Evolutionary conservation across 2,113 vertebrate species (phyloP).

Genomic region (Turdus rufiventris): DNA sequence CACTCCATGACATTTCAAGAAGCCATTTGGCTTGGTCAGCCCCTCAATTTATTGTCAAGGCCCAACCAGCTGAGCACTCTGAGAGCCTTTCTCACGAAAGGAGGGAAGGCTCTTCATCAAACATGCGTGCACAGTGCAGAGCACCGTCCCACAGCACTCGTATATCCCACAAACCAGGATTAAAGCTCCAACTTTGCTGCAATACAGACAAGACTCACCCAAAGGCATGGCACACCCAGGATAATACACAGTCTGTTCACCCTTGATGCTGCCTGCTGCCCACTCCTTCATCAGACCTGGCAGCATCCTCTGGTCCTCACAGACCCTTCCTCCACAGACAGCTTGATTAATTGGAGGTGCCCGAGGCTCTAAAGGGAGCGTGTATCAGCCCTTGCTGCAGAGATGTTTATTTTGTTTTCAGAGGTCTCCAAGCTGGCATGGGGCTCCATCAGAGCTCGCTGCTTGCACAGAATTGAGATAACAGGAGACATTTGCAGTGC

Average conservation of each 20-base stretch:
- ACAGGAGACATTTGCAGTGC: background rate
- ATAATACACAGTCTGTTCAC: background rate
- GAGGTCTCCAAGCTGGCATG: background rate
- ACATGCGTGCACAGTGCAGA: rapidly evolving
- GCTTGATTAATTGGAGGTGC: constrained; percentile 43
- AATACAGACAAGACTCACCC: background rate
- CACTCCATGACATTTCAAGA: background rate
- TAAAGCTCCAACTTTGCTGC: background rate
- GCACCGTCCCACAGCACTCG: background rate
- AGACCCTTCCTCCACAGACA: constrained; percentile 10
- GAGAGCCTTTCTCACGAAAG: background rate
- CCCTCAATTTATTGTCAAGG: background rate
- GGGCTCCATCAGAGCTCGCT: background rate
- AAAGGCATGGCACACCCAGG: background rate
- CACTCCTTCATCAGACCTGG: background rate
- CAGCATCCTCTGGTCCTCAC: background rate
- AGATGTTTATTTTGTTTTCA: constrained; percentile 55
- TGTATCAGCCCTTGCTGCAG: background rate
- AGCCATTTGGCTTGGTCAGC: background rate
- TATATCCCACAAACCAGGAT: background rate
- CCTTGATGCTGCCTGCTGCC: background rate
- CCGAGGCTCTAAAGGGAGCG: background rate
- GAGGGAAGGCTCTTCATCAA: background rate
- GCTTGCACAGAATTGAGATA: background rate
- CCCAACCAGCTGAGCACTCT: background rate